Conservation (phyloP, 2,888 invertebrate species). For the Drosophila colorata region DNA sequence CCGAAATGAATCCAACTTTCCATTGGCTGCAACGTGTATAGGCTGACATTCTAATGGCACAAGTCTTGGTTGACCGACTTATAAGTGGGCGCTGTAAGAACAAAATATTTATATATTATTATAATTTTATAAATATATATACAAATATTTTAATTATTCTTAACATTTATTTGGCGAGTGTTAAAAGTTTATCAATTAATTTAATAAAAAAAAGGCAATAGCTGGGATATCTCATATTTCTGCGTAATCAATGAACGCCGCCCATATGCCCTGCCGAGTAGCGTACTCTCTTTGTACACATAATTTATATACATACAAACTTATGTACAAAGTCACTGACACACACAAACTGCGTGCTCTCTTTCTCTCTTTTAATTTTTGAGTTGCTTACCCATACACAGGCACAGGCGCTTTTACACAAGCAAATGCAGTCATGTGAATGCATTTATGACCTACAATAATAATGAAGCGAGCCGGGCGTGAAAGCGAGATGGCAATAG, state of each 20-base stretch:
- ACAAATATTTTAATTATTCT: not conserved
- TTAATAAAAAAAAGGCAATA: not conserved
- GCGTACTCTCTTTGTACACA: slow-evolving; percentile 44
- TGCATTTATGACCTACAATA: slow-evolving; percentile 79
- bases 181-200: not conserved
- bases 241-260: not conserved
- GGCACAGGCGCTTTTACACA: slow-evolving; percentile 23
- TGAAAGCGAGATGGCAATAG: slow-evolving; percentile 39
- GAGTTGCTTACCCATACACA: slow-evolving; percentile 9
- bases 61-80: too few relatives aligned
- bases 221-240: not conserved
- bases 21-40: not conserved
- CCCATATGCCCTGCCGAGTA: slow-evolving; percentile 26
- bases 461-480: slow-evolving; percentile 42
- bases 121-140: too few relatives aligned
- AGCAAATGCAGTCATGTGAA: slow-evolving; percentile 70
- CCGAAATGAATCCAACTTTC: not conserved
- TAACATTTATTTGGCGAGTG: not conserved
- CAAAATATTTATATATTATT: too few relatives aligned
- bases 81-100: too few relatives aligned
- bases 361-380: slow-evolving; percentile 1
- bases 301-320: slow-evolving; percentile 12
- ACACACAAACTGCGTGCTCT: slow-evolving; percentile 2
- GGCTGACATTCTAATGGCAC: not conserved
- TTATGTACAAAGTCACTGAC: not conserved